Conservation (phyloP, 1,140 invertebrate genomes). For the Diuraphis noxia region DNA sequence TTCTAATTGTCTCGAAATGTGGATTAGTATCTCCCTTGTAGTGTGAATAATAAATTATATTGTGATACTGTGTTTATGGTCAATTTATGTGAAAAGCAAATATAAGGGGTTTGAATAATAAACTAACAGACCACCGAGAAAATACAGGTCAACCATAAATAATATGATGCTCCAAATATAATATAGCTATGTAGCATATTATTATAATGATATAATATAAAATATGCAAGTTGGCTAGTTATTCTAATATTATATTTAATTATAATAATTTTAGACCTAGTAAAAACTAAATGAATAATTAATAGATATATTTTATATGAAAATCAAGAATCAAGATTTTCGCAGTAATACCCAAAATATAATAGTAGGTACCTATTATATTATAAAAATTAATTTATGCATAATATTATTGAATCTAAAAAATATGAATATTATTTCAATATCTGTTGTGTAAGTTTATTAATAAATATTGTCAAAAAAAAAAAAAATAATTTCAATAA, state of each 20-base stretch:
- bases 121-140: not conserved
- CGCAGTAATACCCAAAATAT: no score
- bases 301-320: not conserved
- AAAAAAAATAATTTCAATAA: not conserved
- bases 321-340: not conserved
- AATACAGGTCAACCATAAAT: not conserved
- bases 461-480: not conserved
- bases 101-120: slow-evolving; percentile 9
- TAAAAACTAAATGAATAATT: not conserved
- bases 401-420: no score
- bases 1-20: not conserved
- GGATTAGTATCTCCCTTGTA: not conserved
- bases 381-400: not conserved
- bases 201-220: not conserved
- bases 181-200: not conserved
- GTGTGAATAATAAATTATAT: not conserved
- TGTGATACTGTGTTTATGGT: not conserved
- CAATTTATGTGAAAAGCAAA: slow-evolving; percentile 15
- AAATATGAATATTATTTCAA: not conserved
- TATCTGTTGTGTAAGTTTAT: not conserved
- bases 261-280: not conserved
- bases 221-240: not conserved
- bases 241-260: not conserved
- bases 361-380: no score
- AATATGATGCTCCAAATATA: not conserved